These are phyloP conservation scores for Takifugu rubripes DNA, from an alignment of 2,797 vertebrate genomes.

Conservation along the genomic window DNA sequence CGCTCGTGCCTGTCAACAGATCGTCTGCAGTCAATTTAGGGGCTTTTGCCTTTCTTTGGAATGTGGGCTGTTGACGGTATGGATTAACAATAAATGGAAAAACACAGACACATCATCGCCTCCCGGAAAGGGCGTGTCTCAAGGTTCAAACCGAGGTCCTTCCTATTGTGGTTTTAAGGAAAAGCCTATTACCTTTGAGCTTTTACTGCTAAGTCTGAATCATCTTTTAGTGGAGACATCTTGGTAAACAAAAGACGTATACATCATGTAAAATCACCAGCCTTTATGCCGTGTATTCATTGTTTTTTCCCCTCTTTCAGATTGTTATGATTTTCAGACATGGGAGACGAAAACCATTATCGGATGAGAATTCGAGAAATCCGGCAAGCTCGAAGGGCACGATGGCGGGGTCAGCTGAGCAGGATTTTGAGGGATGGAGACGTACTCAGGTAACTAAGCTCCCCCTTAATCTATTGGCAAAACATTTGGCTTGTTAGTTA, in stretches of 20 bases:
- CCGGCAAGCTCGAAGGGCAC: conserved; percentile 85
- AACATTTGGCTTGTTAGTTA: too few species aligned
- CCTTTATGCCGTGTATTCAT: not conserved
- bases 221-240: too few species aligned
- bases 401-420: conserved; percentile 87
- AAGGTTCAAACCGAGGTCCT: conserved; percentile 28
- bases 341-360: conserved; percentile 96
- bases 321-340: conserved; percentile 72
- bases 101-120: conserved; percentile 24
- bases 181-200: conserved; percentile 14
- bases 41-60: conserved; percentile 55
- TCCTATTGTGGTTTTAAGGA: conserved; percentile 33
- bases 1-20: conserved; percentile 17
- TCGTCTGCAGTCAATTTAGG: conserved; percentile 28
- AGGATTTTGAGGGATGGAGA: conserved; percentile 89
- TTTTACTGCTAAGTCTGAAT: too few species aligned
- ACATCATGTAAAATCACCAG: not conserved
- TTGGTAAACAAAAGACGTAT: too few species aligned
- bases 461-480: not conserved
- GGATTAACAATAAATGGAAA: conserved; percentile 49
- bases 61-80: conserved; percentile 27
- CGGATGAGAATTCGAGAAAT: conserved; percentile 91
- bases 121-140: conserved; percentile 38
- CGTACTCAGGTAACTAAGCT: conserved; percentile 78
- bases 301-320: conserved; percentile 22